phyloP scores from a whole-genome alignment of 2,888 invertebrate genomes.

The Drosophila pseudotakahashii region DNA sequence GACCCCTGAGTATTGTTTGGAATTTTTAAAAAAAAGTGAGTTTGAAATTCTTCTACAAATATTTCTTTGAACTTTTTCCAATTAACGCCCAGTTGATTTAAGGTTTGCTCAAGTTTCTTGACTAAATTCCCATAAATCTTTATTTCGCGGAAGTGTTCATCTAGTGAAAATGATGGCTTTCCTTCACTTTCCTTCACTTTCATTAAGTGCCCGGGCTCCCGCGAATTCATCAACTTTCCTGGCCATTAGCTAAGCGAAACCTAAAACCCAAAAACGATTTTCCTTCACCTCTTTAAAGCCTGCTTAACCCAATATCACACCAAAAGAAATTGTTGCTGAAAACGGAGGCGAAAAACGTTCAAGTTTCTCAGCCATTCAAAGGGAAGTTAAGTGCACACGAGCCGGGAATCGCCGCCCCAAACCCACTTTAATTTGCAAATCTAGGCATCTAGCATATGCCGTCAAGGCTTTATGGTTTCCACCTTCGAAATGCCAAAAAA shows the following conservation, averaged over 20 bases:
- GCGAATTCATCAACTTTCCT: conserved; percentile 26
- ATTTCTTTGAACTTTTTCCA: not conserved
- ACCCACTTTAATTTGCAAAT: conserved; percentile 59
- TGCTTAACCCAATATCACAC: conserved; percentile 33
- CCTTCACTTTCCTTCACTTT: conserved; percentile 9
- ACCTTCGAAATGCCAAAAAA: conserved; percentile 34
- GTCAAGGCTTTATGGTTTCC: conserved; percentile 58
- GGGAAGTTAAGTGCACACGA: conserved; percentile 22
- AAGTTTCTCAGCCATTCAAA: conserved; percentile 30
- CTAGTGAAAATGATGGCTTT: conserved; percentile 4
- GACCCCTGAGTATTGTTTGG: not conserved
- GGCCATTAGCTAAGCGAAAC: conserved; percentile 4
- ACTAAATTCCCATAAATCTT: not conserved
- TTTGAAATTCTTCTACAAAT: not conserved
- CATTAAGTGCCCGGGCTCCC: conserved; percentile 14
- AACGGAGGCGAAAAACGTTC: conserved; percentile 31
- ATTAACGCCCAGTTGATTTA: conserved; percentile 7
- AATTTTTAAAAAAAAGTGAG: not conserved
- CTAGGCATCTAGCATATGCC: conserved; percentile 53
- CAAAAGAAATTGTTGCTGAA: conserved; percentile 30
- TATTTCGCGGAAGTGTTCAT: conserved; percentile 10
- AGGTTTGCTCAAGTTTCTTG: conserved; percentile 1
- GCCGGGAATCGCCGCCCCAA: not conserved
- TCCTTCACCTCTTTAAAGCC: conserved; percentile 31
- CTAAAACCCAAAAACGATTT: not conserved